These are phyloP conservation scores for Eupleurogrammus muticus DNA, from an alignment of 2,797 vertebrate species.

Conservation along the genomic window DNA sequence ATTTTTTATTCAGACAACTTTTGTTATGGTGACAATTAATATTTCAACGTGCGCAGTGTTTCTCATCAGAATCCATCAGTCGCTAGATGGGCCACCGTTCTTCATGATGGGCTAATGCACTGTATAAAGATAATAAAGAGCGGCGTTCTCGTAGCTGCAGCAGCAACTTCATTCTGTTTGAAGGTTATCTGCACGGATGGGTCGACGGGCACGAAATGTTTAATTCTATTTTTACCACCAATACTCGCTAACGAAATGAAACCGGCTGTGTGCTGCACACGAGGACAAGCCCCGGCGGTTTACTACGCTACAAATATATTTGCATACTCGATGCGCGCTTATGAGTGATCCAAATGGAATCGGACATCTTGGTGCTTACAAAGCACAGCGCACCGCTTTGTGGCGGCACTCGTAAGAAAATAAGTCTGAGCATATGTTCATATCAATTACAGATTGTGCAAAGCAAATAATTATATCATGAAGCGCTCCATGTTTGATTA, in stretches of 20 bases:
- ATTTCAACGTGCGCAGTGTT: conserved; percentile 37
- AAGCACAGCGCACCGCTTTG: conserved; percentile 55
- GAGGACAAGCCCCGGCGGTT: conserved; percentile 33
- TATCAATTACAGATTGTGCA: conserved; percentile 73
- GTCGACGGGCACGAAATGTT: conserved; percentile 34
- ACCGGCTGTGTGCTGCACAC: conserved; percentile 30
- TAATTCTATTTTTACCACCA: conserved; percentile 59
- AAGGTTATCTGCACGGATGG: conserved; percentile 35
- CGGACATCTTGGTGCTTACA: conserved; percentile 53
- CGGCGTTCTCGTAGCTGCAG: conserved; percentile 3
- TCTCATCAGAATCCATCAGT: conserved; percentile 29
- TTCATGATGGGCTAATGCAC: conserved; percentile 12
- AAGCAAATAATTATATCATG: conserved; percentile 68
- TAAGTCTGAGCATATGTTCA: conserved; percentile 72
- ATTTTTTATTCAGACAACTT: conserved; percentile 31
- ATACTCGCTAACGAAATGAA: conserved; percentile 34
- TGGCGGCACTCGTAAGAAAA: conserved; percentile 60
- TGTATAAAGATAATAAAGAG: conserved; percentile 18
- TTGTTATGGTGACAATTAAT: conserved; percentile 42
- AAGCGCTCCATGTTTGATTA: conserved; percentile 63
- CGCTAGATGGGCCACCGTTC: conserved; percentile 23
- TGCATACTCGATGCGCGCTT: neutral
- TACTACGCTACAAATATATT: conserved; percentile 25
- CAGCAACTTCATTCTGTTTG: conserved; percentile 27
- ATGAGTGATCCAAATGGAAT: conserved; percentile 60